Evolutionary conservation across 2,888 invertebrate species (phyloP).

Genomic region (Rapana venosa): DNA sequence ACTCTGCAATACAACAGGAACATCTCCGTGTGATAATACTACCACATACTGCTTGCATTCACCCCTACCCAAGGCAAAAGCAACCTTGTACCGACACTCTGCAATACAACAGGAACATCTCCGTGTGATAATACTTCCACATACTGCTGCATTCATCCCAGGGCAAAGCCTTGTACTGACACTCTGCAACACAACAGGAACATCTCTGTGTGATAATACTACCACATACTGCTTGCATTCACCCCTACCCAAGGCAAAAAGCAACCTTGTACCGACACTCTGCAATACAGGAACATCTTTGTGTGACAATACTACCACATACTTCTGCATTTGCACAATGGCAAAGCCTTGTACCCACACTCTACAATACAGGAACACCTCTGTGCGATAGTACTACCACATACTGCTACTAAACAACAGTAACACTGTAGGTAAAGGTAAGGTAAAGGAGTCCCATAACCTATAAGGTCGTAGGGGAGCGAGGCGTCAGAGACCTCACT

Average conservation of each 20-base stretch:
- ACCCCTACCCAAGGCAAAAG: not conserved
- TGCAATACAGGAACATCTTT: too few relatives aligned
- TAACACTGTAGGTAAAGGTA: too few relatives aligned
- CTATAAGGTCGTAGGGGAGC: too few relatives aligned
- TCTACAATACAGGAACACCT: slow-evolving; percentile 44
- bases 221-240: slow-evolving; percentile 49
- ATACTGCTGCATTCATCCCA: not conserved
- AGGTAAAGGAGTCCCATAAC: too few relatives aligned
- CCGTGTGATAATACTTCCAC: not conserved
- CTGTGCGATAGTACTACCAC: not conserved
- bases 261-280: not conserved
- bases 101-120: slow-evolving; percentile 14
- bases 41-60: not conserved
- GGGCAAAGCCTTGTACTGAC: not conserved
- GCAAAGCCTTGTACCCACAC: slow-evolving; percentile 65
- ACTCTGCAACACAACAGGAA: slow-evolving; percentile 31
- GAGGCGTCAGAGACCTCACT: too few relatives aligned
- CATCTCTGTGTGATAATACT: slow-evolving; percentile 53
- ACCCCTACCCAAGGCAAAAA: not conserved
- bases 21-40: not conserved
- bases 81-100: not conserved
- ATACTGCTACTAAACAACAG: not conserved
- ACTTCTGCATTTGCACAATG: slow-evolving; percentile 67
- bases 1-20: not conserved
- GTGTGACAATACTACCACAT: too few relatives aligned